Evolutionary conservation across 2,113 vertebrate species (phyloP), one percentile per base, ranked within the genome.

Genomic region (Leptocoma aspasia): DNA sequence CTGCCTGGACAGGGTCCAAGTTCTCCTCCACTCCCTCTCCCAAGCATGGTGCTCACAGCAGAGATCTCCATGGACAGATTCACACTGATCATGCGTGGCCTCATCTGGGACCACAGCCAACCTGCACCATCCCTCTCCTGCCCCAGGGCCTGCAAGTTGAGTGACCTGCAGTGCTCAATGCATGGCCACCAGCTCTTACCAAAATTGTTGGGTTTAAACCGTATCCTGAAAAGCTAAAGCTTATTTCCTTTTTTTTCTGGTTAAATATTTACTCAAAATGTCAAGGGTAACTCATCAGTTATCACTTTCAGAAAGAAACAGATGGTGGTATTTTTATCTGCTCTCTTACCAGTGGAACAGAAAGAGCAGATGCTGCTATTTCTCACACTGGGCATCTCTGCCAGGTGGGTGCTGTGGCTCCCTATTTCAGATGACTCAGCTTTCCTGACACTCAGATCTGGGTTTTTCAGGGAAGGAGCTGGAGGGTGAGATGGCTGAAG

Each of bases 301-400:
- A 78, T 49, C 54, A n/a, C 86, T 68, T 91, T 39, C n/a, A 95
- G 91, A 88, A 47, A 59, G 72, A 92, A 96, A 78, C 84, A 96
- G 82, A 91, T 94, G 93, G 96, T 72, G 56, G 23, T 77, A 92
- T 89, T 96, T 96, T 96, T 89, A 96, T 83, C 92, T 57, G 11
- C 52, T 89, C 63, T 64, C 30, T 59, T 52, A 87, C 64, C 77
- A 88, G 53, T 5, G 44, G 85, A 82, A 94, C 79, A 91, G 78
- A 86, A 94, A 90, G 69, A 71, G 77, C 82, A 90, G 95, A 93
- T 84, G 81, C 52, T 84, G 47, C 79, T 65, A 2, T 41, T 95
- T 76, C 79, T 84, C 76, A 50, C 0, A 0, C 26, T 42, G 73
- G 39, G 33, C 52, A 42, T 72, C 72, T 90, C 71, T 87, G 57